Evolutionary conservation across 2,113 vertebrate species (phyloP), one percentile per base, ranked within the genome.

Genomic region (Centropristis striata): DNA sequence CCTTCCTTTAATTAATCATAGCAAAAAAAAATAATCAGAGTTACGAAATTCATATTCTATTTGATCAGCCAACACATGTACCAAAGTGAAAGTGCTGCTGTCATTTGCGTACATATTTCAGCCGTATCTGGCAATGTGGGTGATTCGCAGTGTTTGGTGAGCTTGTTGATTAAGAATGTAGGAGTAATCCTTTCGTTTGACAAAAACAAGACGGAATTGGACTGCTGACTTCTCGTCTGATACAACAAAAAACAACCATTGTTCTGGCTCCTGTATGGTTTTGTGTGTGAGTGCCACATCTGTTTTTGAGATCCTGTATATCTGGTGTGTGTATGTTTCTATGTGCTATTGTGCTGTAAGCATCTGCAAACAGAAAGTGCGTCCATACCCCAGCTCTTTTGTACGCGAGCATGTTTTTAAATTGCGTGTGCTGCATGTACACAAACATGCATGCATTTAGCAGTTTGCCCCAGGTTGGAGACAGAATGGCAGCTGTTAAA

Each of bases 121-220:
- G 72, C 81, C 44, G 60, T 78, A 82, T 73, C 75, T 47, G 20
- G 49, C 78, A 2, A 42, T 87, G 90, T 84, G 86, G 80, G 46
- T 90, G 89, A 88, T 88, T 87, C 84, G 81, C 84, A 64, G 70
- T 75, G 72, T 88, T 87, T 76, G 80, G 78, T 76, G 88, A 84
- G 86, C 71, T 71, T 46, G 81, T 88, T 86, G 88, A 92, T 91
- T 75, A 84, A 84, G 87, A 81, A 88, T 88, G 87, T 85, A 88
- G 91, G 88, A 92, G 87, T 69, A 66, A 84, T 75, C 50, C 74
- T 88, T 85, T 89, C 46, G 6, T 90, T 90, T 88, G 82, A 89
- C 81, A 71, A 82, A 77, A 78, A 88, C 69, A 78, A 84, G 79
- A 58, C 71, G 47, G 84, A 86, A 58, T 76, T 58, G 74, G 88